Evolutionary conservation across 2,113 vertebrate species (phyloP), one percentile per base, ranked within the genome.

Genomic region (Pycnonotus jocosus): DNA sequence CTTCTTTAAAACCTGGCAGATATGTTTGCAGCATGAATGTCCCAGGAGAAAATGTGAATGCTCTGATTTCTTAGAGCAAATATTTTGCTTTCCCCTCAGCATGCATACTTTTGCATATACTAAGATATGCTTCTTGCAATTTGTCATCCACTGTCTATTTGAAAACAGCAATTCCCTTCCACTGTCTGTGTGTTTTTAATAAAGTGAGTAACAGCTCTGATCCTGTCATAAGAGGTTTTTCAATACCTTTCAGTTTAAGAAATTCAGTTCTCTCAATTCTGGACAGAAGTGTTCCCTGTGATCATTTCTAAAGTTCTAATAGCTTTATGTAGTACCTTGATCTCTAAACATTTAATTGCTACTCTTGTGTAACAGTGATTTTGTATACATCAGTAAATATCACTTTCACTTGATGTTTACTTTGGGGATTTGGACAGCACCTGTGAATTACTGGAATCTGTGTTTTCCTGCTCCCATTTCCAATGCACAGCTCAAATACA

Each of bases 341-440:
- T 98, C 95, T 97, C 95, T 96, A 61, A 94, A 94, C 94, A 94
- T 98, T 97, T 98, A 98, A 97, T 98, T 97, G 97, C 94, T 96
- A 93, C 97, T 97, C 96, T 97, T 97, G 90, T 97, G 96, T 97
- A 98, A 97, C 93, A 88, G 96, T 96, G 94, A 97, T 97, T 97
- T 97, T 98, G 91, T 98, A 95, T 97, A 97, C 97, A 96, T 98
- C 97, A 98, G 97, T 96, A 98, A 98, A 98, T 98, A 98, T 97
- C 98, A 97, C 97, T 96, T 97, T 97, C 86, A 90, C 96, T 97
- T 97, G 97, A 96, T 98, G 97, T 98, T 98, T 98, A 96, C 98
- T 97, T 97, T 85, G 92, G 97, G 97, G 98, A 97, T 97, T 98
- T 98, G 96, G 88, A 96, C 95, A 95, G 96, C 98, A 98, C 97